Conservation (phyloP, 2,113 vertebrate genomes). For the Thalassoma bifasciatum region DNA sequence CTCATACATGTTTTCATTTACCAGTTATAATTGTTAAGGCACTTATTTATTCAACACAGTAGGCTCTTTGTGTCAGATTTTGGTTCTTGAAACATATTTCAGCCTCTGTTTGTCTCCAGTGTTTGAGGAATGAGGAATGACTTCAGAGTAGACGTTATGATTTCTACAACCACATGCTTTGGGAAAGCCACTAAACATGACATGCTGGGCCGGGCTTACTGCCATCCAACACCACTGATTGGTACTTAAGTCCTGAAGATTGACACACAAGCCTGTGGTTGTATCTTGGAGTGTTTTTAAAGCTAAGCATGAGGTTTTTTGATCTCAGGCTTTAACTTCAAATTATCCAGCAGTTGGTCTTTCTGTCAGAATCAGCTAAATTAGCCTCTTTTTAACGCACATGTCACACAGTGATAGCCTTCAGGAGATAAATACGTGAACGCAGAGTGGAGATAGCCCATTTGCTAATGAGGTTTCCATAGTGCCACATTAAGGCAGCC, state of each 20-base stretch:
- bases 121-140: constrained; percentile 14
- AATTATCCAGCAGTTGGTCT: not conserved
- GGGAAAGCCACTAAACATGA: constrained; percentile 6
- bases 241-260: constrained; percentile 41
- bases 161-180: constrained; percentile 19
- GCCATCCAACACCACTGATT: constrained; percentile 31
- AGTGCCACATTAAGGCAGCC: constrained; percentile 65
- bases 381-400: constrained; percentile 23
- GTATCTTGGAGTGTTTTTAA: constrained; percentile 25
- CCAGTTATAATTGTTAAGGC: constrained; percentile 4
- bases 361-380: constrained; percentile 25
- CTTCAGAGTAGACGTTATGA: constrained; percentile 12
- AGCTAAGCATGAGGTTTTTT: constrained; percentile 3
- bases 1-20: not conserved
- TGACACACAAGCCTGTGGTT: constrained; percentile 41
- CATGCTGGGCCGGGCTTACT: constrained; percentile 17
- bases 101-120: constrained; percentile 2
- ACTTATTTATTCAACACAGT: not conserved
- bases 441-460: constrained; percentile 42
- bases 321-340: constrained; percentile 12
- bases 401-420: constrained; percentile 37
- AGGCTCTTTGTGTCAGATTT: constrained; percentile 27
- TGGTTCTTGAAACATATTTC: constrained; percentile 35
- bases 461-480: constrained; percentile 75
- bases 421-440: constrained; percentile 52